A percentile compares a stretch with the other conserved stretches of the same genome.
phyloP scores from a whole-genome alignment of 2,888 invertebrate genomes.

The Colletes collaris region DNA sequence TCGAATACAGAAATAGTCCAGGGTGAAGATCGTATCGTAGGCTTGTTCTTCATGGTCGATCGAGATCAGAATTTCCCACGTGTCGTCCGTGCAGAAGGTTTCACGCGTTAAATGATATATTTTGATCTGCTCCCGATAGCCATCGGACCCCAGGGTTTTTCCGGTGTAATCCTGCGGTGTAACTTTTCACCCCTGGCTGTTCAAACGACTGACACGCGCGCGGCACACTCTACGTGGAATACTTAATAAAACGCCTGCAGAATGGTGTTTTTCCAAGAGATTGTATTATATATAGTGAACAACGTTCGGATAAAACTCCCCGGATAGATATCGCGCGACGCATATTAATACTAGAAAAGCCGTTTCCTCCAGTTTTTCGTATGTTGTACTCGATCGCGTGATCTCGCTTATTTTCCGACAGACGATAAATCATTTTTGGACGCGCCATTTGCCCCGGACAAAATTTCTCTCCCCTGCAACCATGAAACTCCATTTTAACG shows the following conservation, averaged over 20 bases:
- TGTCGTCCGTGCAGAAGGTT: conserved; percentile 32
- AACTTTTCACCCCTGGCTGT: conserved; percentile 56
- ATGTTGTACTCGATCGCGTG: conserved; percentile 14
- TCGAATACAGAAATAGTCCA: no score
- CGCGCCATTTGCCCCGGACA: background rate
- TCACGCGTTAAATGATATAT: conserved; percentile 59
- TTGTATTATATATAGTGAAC: conserved; percentile 46
- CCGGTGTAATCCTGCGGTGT: conserved; percentile 53
- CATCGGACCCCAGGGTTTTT: conserved; percentile 37
- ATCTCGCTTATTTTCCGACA: conserved; percentile 13
- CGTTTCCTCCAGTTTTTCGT: conserved; percentile 1
- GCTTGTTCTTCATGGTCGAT: conserved; percentile 6
- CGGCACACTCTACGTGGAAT: conserved; percentile 54
- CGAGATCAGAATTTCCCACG: conserved; percentile 54
- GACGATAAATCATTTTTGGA: conserved; percentile 12
- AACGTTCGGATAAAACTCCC: conserved; percentile 29
- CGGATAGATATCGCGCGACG: conserved; percentile 27
- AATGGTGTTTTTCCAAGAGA: conserved; percentile 46
- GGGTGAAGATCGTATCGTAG: no score
- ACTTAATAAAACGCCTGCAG: conserved; percentile 53
- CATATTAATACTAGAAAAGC: conserved; percentile 38
- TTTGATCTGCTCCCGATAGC: conserved; percentile 53
- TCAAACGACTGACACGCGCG: conserved; percentile 59
- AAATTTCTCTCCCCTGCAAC: background rate
- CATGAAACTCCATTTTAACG: background rate